A percentile compares a stretch with the other conserved stretches of the same genome.
These are phyloP conservation scores for Tragelaphus imberbis DNA, from an alignment of 2,113 vertebrate species.

Conservation along the genomic window DNA sequence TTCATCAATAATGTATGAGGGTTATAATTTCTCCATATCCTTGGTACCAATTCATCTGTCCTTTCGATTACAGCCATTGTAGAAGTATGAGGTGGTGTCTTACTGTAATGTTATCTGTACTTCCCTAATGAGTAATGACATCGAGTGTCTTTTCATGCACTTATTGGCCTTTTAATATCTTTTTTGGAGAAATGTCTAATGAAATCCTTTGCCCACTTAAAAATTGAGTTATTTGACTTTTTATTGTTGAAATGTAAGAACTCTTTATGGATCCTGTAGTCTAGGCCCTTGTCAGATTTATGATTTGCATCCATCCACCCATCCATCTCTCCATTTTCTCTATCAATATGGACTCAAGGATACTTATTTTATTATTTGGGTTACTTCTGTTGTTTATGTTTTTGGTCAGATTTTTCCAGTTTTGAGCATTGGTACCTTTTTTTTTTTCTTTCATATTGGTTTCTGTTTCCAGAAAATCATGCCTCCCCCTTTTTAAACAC, in stretches of 20 bases:
- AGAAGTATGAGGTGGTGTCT: neutral
- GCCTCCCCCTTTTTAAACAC: neutral
- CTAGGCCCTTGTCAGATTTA: neutral
- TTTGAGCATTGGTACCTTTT: neutral
- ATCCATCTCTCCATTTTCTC: neutral
- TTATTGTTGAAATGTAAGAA: neutral
- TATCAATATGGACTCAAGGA: neutral
- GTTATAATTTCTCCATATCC: neutral
- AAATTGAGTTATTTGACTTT: neutral
- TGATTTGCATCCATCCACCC: neutral
- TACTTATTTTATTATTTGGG: neutral
- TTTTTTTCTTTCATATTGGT: neutral
- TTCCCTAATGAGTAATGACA: neutral
- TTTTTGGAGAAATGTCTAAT: neutral
- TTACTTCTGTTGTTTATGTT: neutral
- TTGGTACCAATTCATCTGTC: neutral
- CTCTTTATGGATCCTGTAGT: neutral
- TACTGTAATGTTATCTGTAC: neutral
- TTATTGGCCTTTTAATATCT: neutral
- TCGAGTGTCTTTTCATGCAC: neutral
- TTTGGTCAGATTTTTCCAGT: neutral
- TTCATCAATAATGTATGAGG: neutral
- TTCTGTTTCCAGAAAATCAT: neutral
- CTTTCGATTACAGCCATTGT: neutral
- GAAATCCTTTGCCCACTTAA: neutral